Conservation (phyloP, 2,113 vertebrate genomes). For the Marmota flaviventris region DNA sequence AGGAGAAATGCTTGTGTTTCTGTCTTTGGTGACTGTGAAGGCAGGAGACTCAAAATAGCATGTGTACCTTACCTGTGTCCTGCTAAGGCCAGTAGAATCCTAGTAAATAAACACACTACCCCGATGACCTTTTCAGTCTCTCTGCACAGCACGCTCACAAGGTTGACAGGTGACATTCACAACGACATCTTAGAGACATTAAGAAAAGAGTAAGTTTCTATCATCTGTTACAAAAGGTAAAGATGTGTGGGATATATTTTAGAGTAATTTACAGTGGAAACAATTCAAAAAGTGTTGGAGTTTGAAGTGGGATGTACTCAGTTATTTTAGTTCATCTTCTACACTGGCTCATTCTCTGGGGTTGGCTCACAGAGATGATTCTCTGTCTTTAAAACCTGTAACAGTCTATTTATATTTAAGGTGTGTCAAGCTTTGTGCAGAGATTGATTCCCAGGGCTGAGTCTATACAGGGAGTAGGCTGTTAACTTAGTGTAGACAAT, state of each 20-base stretch:
- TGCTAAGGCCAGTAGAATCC: background rate
- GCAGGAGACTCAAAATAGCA: background rate
- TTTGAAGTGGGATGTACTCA: background rate
- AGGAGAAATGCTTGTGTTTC: background rate
- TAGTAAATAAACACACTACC: too few relatives aligned
- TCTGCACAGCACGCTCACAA: background rate
- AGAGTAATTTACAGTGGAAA: slow-evolving; percentile 18
- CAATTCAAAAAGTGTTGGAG: background rate
- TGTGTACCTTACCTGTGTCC: background rate
- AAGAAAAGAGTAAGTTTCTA: slow-evolving; percentile 2
- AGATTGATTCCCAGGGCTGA: background rate
- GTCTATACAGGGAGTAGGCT: background rate
- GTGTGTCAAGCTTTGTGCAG: too few relatives aligned
- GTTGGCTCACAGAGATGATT: fast-evolving
- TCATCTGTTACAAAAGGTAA: slow-evolving; percentile 1
- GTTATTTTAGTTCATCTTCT: slow-evolving; percentile 24
- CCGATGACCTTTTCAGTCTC: background rate
- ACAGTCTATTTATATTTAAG: background rate
- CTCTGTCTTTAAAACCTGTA: background rate
- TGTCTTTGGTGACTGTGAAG: background rate
- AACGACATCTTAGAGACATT: background rate
- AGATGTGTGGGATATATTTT: background rate
- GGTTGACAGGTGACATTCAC: background rate
- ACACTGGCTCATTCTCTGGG: background rate
- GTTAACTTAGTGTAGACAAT: background rate